Evolutionary conservation across 2,888 invertebrate genomes (phyloP).

Genomic region (Conchocele bisecta): DNA sequence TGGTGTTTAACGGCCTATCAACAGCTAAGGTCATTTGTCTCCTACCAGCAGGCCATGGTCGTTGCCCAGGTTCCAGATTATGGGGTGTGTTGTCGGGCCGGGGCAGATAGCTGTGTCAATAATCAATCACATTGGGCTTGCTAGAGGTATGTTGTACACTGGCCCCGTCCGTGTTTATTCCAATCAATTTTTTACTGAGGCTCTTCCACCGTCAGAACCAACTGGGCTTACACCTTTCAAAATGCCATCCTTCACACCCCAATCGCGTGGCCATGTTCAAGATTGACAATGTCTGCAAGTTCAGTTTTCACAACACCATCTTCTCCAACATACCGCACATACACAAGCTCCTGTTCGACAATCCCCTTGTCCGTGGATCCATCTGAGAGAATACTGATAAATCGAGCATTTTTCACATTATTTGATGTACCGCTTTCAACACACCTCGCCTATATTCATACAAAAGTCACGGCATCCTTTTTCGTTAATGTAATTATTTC

Average conservation of each 20-base stretch:
- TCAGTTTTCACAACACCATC: slow-evolving; percentile 14
- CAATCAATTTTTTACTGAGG: slow-evolving; percentile 12
- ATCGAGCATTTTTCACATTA: slow-evolving; percentile 10
- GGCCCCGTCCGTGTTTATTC: slow-evolving; percentile 45
- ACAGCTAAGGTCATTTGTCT: no score
- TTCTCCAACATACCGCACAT: slow-evolving; percentile 7
- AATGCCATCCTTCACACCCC: slow-evolving; percentile 32
- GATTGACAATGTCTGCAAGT: slow-evolving; percentile 27
- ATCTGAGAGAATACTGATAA: slow-evolving; percentile 30
- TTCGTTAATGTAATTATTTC: slow-evolving; percentile 23
- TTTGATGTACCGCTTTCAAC: slow-evolving; percentile 14
- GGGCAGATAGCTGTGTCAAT: no score
- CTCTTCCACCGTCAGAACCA: neutral
- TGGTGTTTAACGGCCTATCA: no score
- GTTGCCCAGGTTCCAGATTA: no score
- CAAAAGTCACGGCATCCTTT: slow-evolving; percentile 14
- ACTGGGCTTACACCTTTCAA: slow-evolving; percentile 15
- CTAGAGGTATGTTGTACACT: no score
- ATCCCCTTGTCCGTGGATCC: slow-evolving; percentile 23
- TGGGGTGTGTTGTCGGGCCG: no score
- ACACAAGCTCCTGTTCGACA: slow-evolving; percentile 23
- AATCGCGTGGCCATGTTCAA: slow-evolving; percentile 26
- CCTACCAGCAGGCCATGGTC: no score
- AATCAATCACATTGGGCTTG: no score
- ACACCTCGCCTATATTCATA: slow-evolving; percentile 2